Evolutionary conservation across 2,113 vertebrate species (phyloP), one percentile per base, ranked within the genome.

Genomic region (Oncorhynchus kisutch): DNA sequence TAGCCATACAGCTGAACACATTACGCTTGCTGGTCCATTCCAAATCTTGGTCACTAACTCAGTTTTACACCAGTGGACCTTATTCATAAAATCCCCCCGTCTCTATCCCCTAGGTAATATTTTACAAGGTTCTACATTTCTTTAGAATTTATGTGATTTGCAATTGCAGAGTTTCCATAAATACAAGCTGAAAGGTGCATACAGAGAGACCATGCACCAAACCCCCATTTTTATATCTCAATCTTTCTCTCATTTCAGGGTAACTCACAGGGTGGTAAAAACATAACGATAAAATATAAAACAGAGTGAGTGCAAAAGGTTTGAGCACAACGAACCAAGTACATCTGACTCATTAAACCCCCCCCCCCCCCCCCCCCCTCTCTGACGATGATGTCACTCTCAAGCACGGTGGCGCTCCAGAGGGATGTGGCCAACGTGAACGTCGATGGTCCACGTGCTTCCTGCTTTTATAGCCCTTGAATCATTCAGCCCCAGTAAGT

Each of bases 241-340:
- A 45, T 45, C 39, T 72, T 62, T 81, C 54, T 72, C 73, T 86
- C 77, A 72, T 82, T 87, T 74, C 8, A 45, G 73, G 31, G 45
- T 80, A 81, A 88, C 87, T 86, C 78, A 88, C 71, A 49, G 45
- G 84, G 72, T 80, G 78, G 74, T 82, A 80, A 86, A 90, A 86
- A 67, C 77, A 73, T 71, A 82, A 78, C 25, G 73, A 34, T 29
- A 13, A 48, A 71, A 78, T 70, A 82, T 76, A 62, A 85, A 83
- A 48, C 1, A 71, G 49, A 48, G 27, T 54, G 54, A 79, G 12
- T 0, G 48, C 2, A 11, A 39, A 51, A 79, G 77, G 72, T 74
- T 24, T 48, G 77, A 78, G 59, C 64, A 75, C 59, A 62, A 12
- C 29, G 5, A 68, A 45, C 22, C 22, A 54, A 12, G 73, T 73